These are phyloP conservation scores for Drosophila mimetica DNA, from an alignment of 2,888 invertebrate genomes.

Conservation along the genomic window DNA sequence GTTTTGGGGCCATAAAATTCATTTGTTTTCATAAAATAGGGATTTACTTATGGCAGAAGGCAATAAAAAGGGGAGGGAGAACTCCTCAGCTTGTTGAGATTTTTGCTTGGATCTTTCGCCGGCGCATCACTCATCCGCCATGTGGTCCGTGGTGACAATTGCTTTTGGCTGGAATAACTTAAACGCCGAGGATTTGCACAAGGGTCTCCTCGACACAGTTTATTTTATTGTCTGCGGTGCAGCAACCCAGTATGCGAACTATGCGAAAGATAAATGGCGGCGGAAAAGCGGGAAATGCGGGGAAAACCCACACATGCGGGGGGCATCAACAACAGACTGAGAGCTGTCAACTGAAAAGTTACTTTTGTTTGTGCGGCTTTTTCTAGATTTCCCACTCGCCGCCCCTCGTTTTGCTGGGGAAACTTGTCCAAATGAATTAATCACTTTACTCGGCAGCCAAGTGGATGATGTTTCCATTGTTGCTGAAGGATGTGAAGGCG, in stretches of 20 bases:
- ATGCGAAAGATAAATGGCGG: conserved; percentile 58
- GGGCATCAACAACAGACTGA: conserved; percentile 48
- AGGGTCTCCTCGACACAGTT: conserved; percentile 53
- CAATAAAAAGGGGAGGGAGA: conserved; percentile 52
- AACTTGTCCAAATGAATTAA: conserved; percentile 79
- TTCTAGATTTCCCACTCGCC: conserved; percentile 21
- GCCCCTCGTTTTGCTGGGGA: conserved; percentile 57
- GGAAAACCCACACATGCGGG: conserved; percentile 20
- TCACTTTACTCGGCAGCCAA: conserved; percentile 69
- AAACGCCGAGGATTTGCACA: conserved; percentile 49
- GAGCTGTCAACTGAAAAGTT: conserved; percentile 70
- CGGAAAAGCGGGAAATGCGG: not conserved
- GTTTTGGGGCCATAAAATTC: conserved; percentile 60
- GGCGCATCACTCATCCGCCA: conserved; percentile 62
- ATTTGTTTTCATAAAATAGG: conserved; percentile 77
- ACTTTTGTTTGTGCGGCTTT: conserved; percentile 49
- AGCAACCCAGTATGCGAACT: conserved; percentile 9
- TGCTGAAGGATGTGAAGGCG: conserved; percentile 24
- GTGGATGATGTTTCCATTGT: conserved; percentile 68
- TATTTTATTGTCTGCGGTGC: conserved; percentile 44
- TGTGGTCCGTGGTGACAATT: conserved; percentile 58
- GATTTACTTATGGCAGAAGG: conserved; percentile 61
- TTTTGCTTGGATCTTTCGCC: conserved; percentile 26
- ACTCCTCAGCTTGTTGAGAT: conserved; percentile 27
- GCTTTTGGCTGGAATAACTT: conserved; percentile 45